Percentiles rank a stretch among this genome's conserved stretches.
These are phyloP conservation scores for Crenuchus spilurus DNA, from an alignment of 2,797 vertebrate genomes.

Conservation along the genomic window DNA sequence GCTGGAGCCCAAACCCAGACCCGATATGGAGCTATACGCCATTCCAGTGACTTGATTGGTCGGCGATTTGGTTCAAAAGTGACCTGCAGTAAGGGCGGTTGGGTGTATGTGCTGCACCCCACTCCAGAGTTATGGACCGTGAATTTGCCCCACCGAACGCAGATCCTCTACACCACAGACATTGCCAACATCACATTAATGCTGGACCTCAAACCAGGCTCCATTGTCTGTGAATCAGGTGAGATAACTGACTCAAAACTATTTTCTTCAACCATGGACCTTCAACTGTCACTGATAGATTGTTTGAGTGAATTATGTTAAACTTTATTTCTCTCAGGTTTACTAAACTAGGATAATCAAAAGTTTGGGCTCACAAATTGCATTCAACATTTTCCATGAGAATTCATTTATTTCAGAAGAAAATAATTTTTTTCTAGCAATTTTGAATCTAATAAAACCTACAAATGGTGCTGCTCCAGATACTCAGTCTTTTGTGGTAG, in stretches of 20 bases:
- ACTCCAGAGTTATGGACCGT: constrained; percentile 96
- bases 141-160: constrained; percentile 92
- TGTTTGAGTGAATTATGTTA: neutral
- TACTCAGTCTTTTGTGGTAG: no score
- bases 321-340: neutral
- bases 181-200: constrained; percentile 96
- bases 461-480: no score
- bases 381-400: no score
- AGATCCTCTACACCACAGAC: constrained; percentile 97
- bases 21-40: constrained; percentile 90
- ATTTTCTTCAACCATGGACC: neutral
- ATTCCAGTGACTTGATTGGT: constrained; percentile 92
- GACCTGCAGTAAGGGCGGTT: constrained; percentile 94
- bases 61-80: constrained; percentile 92
- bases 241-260: neutral
- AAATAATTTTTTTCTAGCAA: no score
- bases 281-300: neutral
- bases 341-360: no score
- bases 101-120: constrained; percentile 93
- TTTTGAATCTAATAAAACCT: no score
- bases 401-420: no score
- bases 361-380: no score
- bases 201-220: constrained; percentile 95
- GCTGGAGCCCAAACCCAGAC: constrained; percentile 92
- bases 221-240: constrained; percentile 92